Percentiles rank a stretch among this genome's conserved stretches.
These are phyloP conservation scores for Sturnus vulgaris DNA, from an alignment of 2,113 vertebrate genomes.

Conservation along the genomic window DNA sequence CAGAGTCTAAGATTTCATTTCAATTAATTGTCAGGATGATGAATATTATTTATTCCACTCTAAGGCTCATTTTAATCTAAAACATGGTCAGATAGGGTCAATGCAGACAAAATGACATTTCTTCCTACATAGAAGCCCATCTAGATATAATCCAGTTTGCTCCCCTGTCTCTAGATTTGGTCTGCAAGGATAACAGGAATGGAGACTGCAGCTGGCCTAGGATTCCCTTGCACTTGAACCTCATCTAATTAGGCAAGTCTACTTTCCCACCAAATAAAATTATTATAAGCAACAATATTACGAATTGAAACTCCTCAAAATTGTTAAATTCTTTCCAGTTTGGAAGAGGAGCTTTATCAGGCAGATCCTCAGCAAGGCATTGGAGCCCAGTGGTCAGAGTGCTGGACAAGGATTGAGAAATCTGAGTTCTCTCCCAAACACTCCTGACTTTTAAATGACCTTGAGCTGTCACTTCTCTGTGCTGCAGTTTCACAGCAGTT, in stretches of 20 bases:
- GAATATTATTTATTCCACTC: not conserved
- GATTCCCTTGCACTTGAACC: not conserved
- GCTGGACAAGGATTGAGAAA: slow-evolving; percentile 32
- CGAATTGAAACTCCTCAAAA: not conserved
- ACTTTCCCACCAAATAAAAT: not conserved
- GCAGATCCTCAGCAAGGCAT: not conserved
- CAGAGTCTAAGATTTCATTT: not conserved
- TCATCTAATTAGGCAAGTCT: not conserved
- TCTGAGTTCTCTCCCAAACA: slow-evolving; percentile 9
- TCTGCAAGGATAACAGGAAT: not conserved
- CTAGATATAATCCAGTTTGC: not conserved
- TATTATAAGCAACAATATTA: not conserved
- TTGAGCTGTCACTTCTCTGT: slow-evolving; percentile 23
- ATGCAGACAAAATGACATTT: not conserved
- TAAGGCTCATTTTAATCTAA: not conserved
- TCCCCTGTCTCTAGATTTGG: not conserved
- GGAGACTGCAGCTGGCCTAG: not conserved
- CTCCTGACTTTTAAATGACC: slow-evolving; percentile 17
- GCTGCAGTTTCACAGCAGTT: not conserved
- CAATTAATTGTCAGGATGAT: not conserved
- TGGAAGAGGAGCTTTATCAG: not conserved
- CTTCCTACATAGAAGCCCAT: not conserved
- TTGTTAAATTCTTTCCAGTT: not conserved
- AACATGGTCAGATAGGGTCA: not conserved
- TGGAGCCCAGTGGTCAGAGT: not conserved